A percentile compares a stretch with the other conserved stretches of the same genome.
Conservation (phyloP, 2,113 vertebrate genomes). For the Syngnathus scovelli region DNA sequence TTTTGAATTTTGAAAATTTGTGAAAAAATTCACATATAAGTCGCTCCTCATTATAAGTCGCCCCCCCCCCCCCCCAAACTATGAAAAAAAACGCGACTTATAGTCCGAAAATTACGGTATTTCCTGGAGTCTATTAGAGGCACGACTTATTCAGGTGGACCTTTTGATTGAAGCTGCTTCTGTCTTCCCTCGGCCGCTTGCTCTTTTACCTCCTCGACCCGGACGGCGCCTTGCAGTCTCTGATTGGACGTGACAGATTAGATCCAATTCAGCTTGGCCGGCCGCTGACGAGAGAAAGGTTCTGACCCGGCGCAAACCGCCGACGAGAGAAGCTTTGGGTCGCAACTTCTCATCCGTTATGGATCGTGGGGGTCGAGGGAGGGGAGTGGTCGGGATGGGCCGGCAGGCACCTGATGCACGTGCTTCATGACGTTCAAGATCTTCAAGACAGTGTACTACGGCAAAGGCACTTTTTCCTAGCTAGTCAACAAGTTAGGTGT, state of each 20-base stretch:
- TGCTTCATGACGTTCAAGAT: not conserved
- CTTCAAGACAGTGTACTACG: not conserved
- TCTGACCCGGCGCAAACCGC: slow-evolving; percentile 31
- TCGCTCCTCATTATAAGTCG: too few species aligned
- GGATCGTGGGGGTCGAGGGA: slow-evolving; percentile 6
- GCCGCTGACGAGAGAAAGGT: slow-evolving; percentile 12
- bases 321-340: slow-evolving; percentile 31
- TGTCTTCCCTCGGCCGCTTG: slow-evolving; percentile 20
- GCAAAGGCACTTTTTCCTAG: not conserved
- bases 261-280: slow-evolving; percentile 21
- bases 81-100: too few species aligned
- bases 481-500: not conserved
- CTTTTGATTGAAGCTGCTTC: slow-evolving; percentile 60
- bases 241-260: slow-evolving; percentile 54
- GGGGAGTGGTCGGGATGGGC: not conserved
- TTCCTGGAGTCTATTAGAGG: slow-evolving; percentile 64
- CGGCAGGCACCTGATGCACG: not conserved
- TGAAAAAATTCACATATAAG: too few species aligned
- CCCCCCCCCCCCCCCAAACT: too few species aligned
- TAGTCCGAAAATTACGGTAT: too few species aligned
- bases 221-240: slow-evolving; percentile 21
- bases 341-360: slow-evolving; percentile 38
- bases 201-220: slow-evolving; percentile 24
- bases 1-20: too few species aligned
- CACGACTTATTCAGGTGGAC: slow-evolving; percentile 64